Evolutionary conservation across 2,113 vertebrate genomes (phyloP).

Genomic region (Arvicanthis niloticus): DNA sequence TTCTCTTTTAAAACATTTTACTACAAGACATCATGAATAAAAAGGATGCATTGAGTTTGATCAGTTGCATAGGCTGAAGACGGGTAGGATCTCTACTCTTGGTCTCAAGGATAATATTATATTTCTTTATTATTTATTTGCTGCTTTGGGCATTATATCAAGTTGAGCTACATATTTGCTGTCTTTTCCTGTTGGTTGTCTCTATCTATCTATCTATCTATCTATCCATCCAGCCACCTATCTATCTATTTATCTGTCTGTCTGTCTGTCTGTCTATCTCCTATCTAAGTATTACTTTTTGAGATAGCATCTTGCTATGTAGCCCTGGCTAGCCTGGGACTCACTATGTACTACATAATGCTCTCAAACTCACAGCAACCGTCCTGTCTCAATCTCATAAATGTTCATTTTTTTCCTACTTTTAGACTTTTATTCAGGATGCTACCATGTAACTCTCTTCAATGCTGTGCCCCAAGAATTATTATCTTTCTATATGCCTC

Average conservation of each 20-base stretch:
- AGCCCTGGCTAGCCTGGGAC: background rate
- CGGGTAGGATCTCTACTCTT: background rate
- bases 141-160: background rate
- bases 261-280: too few relatives aligned
- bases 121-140: conserved; percentile 8
- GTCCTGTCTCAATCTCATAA: background rate
- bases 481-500: background rate
- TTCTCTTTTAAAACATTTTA: background rate
- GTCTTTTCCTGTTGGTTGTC: background rate
- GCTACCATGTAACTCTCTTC: background rate
- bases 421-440: background rate
- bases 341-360: background rate
- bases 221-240: too few relatives aligned
- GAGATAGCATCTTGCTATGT: background rate
- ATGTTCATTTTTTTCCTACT: background rate
- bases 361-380: background rate
- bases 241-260: too few relatives aligned
- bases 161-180: background rate
- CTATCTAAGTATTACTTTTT: background rate
- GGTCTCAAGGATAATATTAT: background rate
- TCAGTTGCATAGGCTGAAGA: background rate
- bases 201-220: too few relatives aligned
- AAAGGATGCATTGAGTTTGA: background rate
- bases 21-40: background rate
- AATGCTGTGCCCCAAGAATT: background rate